These are phyloP conservation scores for Propithecus deckenii DNA, from an alignment of 2,797 vertebrate species.

Conservation along the genomic window DNA sequence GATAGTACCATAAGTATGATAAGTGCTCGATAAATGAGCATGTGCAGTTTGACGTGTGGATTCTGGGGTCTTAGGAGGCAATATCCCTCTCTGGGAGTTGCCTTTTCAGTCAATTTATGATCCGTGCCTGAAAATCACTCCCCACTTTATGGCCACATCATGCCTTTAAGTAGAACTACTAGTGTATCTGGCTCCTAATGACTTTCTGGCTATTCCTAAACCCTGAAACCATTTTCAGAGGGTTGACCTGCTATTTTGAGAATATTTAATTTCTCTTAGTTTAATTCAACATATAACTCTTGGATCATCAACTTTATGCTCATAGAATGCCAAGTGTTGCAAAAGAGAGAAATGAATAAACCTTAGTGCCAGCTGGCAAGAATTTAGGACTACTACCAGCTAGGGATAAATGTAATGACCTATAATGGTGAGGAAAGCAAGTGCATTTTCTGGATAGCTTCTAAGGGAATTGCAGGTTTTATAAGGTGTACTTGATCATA, in stretches of 20 bases:
- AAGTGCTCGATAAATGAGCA: neutral
- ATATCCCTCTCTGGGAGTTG: neutral
- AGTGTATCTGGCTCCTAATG: neutral
- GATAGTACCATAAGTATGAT: neutral
- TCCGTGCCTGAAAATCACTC: neutral
- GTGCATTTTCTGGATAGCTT: neutral
- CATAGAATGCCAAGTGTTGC: neutral
- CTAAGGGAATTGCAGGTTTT: neutral
- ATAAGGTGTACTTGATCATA: neutral
- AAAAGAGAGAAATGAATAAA: constrained; percentile 19
- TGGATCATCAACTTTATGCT: neutral
- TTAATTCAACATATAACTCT: constrained; percentile 29
- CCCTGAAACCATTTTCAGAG: constrained; percentile 2
- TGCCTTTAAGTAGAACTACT: neutral
- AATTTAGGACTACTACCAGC: neutral
- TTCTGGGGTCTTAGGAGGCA: neutral
- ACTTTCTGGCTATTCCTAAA: neutral
- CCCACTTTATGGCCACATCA: neutral
- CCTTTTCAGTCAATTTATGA: constrained; percentile 12
- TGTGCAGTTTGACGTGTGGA: neutral
- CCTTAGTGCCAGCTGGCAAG: neutral
- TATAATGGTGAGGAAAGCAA: neutral
- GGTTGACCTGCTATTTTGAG: neutral
- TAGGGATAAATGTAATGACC: neutral
- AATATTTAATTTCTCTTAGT: constrained; percentile 27